A percentile compares a stretch with the other conserved stretches of the same genome.
phyloP scores from a whole-genome alignment of 2,113 vertebrate species.

The Cavia aperea region DNA sequence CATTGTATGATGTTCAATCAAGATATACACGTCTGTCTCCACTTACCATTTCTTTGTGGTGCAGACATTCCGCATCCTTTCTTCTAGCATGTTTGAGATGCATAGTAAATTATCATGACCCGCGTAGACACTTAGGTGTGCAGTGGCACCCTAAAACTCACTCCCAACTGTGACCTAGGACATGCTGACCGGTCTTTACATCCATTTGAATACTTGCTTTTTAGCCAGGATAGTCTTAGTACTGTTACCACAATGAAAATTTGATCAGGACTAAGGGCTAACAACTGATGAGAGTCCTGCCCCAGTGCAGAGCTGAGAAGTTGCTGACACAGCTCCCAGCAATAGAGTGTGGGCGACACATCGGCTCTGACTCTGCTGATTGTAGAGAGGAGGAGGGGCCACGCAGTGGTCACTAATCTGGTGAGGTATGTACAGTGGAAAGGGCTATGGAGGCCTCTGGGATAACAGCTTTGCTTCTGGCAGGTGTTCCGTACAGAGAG shows the following conservation, averaged over 20 bases:
- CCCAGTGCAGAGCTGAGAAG: not conserved
- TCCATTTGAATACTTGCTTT: slow-evolving; percentile 40
- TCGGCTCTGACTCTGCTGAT: not conserved
- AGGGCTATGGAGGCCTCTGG: not conserved
- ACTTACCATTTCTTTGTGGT: not conserved
- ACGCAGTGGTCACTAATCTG: not conserved
- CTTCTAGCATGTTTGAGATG: not conserved
- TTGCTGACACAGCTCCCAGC: not conserved
- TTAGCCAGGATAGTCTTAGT: not conserved
- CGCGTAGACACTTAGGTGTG: not conserved
- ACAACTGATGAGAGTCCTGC: not conserved
- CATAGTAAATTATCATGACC: not conserved
- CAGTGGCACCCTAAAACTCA: not conserved
- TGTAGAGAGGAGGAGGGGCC: not conserved
- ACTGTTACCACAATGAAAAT: slow-evolving; percentile 4
- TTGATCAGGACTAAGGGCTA: not conserved
- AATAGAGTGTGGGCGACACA: not conserved
- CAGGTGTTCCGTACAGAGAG: not conserved
- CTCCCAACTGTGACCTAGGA: not conserved
- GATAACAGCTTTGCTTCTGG: not conserved
- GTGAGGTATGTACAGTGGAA: accelerated
- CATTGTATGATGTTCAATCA: not conserved
- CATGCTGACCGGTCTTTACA: not conserved
- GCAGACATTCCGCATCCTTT: not conserved
- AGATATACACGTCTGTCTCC: not conserved